A percentile compares a stretch with the other conserved stretches of the same genome.
phyloP scores from a whole-genome alignment of 2,113 vertebrate genomes.

The Nanorana parkeri region DNA sequence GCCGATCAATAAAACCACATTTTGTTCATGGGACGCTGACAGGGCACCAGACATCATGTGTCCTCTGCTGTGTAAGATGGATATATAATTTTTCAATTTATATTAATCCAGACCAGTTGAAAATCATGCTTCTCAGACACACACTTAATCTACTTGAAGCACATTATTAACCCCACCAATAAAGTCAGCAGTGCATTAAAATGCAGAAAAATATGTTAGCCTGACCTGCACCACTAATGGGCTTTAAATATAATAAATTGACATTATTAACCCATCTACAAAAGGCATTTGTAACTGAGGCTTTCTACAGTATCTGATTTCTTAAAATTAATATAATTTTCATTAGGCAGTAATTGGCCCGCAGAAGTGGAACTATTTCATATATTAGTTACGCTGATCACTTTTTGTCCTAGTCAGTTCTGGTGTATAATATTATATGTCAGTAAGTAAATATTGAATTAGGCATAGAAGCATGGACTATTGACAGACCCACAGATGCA shows the following conservation, averaged over 20 bases:
- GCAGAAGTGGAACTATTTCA: slow-evolving; percentile 11
- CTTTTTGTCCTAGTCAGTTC: neutral
- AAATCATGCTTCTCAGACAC: slow-evolving; percentile 34
- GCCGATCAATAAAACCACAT: no score
- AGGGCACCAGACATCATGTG: slow-evolving; percentile 55
- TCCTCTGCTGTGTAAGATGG: slow-evolving; percentile 63
- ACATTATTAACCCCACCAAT: neutral
- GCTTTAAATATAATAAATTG: slow-evolving; percentile 11
- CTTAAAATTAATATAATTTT: slow-evolving; percentile 20
- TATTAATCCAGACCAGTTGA: slow-evolving; percentile 47
- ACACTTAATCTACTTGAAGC: slow-evolving; percentile 10
- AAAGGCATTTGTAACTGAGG: slow-evolving; percentile 2
- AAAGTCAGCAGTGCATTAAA: slow-evolving; percentile 12
- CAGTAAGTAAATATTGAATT: no score
- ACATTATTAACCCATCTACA: slow-evolving; percentile 35
- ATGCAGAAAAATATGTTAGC: neutral
- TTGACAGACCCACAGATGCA: no score
- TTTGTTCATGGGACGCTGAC: no score
- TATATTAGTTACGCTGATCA: neutral
- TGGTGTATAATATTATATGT: no score
- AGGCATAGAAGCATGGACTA: no score
- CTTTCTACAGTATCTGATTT: neutral
- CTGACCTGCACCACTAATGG: slow-evolving; percentile 1
- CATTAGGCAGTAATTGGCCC: slow-evolving; percentile 17
- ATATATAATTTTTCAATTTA: slow-evolving; percentile 65